phyloP scores from a whole-genome alignment of 2,113 vertebrate species.

The Mionectes macconnelli region DNA sequence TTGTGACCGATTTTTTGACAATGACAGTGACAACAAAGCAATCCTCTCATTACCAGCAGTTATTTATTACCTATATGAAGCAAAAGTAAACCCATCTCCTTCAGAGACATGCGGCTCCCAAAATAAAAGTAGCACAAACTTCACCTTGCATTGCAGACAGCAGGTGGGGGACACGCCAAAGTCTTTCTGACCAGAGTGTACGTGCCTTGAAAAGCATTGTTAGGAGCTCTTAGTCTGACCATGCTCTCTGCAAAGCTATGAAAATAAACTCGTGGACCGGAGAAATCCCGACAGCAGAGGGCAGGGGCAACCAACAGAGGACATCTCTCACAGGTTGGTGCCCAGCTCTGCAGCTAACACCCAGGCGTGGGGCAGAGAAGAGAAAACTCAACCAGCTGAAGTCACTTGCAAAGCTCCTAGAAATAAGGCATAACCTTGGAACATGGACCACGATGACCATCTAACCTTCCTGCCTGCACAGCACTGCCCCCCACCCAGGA shows the following conservation, averaged over 20 bases:
- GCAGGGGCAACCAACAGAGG: neutral
- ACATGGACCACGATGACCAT: neutral
- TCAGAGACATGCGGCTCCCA: neutral
- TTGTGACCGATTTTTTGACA: neutral
- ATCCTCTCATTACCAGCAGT: neutral
- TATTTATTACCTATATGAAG: neutral
- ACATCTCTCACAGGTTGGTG: neutral
- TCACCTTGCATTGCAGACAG: neutral
- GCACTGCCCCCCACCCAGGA: no score
- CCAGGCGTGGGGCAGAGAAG: neutral
- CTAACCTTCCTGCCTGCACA: neutral
- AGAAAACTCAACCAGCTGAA: neutral
- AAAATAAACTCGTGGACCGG: rapidly evolving
- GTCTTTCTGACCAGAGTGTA: neutral
- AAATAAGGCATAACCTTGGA: neutral
- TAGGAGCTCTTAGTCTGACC: neutral
- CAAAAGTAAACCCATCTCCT: neutral
- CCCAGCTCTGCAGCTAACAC: neutral
- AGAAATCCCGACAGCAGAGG: neutral
- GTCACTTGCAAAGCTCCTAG: neutral
- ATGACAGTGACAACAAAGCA: neutral
- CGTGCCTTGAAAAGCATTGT: rapidly evolving
- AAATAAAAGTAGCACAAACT: neutral
- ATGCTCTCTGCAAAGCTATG: neutral
- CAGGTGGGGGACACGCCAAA: neutral